Percentiles rank a stretch among this genome's conserved stretches.
Conservation (phyloP, 92 coral and sea anemone genomes). For the Siderastrea siderea region DNA sequence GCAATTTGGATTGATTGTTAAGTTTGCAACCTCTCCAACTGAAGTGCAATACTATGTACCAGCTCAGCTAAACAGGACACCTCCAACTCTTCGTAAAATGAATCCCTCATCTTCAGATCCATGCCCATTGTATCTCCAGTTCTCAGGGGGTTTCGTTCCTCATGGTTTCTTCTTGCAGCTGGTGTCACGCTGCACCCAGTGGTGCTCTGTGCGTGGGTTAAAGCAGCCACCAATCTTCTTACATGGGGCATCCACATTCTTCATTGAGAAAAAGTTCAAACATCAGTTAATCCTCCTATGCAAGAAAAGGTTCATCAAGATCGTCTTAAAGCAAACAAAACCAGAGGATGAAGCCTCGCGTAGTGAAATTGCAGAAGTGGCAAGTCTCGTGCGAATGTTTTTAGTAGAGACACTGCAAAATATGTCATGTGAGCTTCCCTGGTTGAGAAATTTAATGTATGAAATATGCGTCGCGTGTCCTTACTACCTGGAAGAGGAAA, state of each 20-base stretch:
- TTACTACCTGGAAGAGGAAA: not conserved
- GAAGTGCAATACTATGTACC: conserved; percentile 67
- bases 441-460: not conserved
- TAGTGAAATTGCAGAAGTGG: not conserved
- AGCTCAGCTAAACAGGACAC: conserved; percentile 68
- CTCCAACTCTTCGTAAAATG: conserved; percentile 16
- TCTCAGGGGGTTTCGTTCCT: conserved; percentile 61
- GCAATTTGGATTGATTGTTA: conserved; percentile 51
- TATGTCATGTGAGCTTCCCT: not conserved
- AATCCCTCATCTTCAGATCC: conserved; percentile 50
- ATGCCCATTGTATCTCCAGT: conserved; percentile 12
- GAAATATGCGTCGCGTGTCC: not conserved
- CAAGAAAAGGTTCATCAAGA: conserved; percentile 65
- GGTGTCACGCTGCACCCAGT: conserved; percentile 40
- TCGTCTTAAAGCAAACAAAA: not conserved
- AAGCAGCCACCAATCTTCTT: conserved; percentile 45
- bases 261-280: conserved; percentile 18
- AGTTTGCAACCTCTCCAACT: conserved; percentile 22
- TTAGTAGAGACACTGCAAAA: not conserved
- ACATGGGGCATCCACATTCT: conserved; percentile 51
- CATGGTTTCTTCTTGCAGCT: conserved; percentile 69
- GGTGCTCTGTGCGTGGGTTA: conserved; percentile 44
- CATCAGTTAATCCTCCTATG: conserved; percentile 53
- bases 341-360: not conserved
- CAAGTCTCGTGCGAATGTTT: not conserved